These are phyloP conservation scores for Cryptoblepharus egeriae DNA, from an alignment of 2,797 vertebrate species.

Conservation along the genomic window DNA sequence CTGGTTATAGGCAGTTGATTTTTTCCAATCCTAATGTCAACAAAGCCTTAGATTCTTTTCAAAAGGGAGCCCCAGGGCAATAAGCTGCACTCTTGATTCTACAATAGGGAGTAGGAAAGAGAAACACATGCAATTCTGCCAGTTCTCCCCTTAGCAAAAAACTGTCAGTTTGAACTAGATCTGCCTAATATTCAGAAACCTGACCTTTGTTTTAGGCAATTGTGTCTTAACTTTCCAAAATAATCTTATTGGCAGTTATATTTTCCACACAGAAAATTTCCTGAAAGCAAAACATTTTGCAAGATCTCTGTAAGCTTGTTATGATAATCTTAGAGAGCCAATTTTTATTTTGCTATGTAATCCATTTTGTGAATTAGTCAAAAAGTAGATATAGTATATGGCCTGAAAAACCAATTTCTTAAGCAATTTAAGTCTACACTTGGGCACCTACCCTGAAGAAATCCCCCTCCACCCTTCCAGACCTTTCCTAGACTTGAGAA, in stretches of 20 bases:
- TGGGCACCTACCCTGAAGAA: too few relatives aligned
- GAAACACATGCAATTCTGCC: not conserved
- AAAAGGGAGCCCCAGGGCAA: not conserved
- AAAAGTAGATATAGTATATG: not conserved
- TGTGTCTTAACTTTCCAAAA: not conserved
- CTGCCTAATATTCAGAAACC: not conserved
- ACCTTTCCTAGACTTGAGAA: too few relatives aligned
- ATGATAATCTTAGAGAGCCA: not conserved
- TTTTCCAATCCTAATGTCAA: slow-evolving; percentile 1
- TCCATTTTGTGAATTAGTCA: too few relatives aligned
- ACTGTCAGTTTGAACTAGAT: not conserved
- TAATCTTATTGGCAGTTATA: not conserved
- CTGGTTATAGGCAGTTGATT: not conserved
- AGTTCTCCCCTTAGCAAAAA: not conserved
- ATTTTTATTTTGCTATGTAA: too few relatives aligned
- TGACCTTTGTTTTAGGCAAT: not conserved
- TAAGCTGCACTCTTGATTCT: not conserved
- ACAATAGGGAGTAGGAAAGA: not conserved
- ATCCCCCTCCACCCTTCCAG: too few relatives aligned
- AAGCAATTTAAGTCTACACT: too few relatives aligned
- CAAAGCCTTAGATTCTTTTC: not conserved
- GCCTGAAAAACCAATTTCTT: not conserved
- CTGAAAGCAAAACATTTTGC: not conserved
- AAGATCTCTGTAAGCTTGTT: not conserved
- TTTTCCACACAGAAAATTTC: not conserved